Base-by-base conservation (phyloP, 2,888 invertebrate genomes). In the Protophormia terraenovae region DNA sequence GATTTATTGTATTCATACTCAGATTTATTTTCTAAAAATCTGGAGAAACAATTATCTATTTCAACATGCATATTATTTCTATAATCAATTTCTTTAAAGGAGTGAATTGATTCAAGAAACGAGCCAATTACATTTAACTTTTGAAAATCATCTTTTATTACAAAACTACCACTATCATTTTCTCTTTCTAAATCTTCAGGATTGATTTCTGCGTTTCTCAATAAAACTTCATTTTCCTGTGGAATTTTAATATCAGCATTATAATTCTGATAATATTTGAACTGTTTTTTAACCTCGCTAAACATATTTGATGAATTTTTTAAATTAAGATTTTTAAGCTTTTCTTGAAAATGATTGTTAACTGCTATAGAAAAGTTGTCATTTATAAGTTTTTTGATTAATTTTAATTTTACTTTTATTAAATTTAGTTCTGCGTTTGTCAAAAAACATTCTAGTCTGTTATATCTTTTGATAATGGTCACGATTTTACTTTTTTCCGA, bases 311-410 rank as follows among this genome's bases (percentile, higher is more conserved):
- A 41, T 19, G 64, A n/a, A 14, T 66, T 14, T n/a, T 27, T 10
- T 3, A 27, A 24, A n/a, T 66, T 19, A 3, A 45, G 24, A 0
- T 66, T 47, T 66, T 2, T 45, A 19, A 41, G 24, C 6, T 62
- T 62, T 35, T 14, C 32, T 19, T 62, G 27, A 24, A 58, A 62
- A 62, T 64, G 64, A 50, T 50, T 50, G 10, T 19, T n/a, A n/a
- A 38, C 27, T 55, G 55, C 14, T 27, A 55, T 27, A 19, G 27
- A 27, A 55, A 27, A 55, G 14, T 27, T n/a, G n/a, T n/a, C n/a
- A n/a, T n/a, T n/a, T n/a, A n/a, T n/a, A n/a, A n/a, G n/a, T 67
- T 47, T 47, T 41, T 64, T 67, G 27, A 67, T 67, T 27, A 47
- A 50, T 32, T 29, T 29, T 16, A 67, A 16, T 64, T 41, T 67